These are phyloP conservation scores for Pitta sordida DNA, from an alignment of 2,113 vertebrate species.

Conservation along the genomic window DNA sequence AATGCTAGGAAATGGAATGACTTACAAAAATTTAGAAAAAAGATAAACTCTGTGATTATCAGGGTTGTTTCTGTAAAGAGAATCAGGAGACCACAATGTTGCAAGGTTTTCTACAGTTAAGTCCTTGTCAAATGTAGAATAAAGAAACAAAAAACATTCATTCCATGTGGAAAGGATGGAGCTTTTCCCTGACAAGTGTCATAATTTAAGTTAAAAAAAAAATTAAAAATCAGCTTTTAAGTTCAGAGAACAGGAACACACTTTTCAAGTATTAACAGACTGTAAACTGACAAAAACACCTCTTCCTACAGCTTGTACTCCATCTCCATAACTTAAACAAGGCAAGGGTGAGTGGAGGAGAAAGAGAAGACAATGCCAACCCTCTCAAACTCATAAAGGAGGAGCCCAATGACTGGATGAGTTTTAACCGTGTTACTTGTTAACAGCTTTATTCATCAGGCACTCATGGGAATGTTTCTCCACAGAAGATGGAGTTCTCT, in stretches of 20 bases:
- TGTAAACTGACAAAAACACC: neutral
- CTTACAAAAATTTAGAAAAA: neutral
- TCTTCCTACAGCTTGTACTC: neutral
- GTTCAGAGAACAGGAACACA: neutral
- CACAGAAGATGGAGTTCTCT: neutral
- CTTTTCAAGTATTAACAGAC: neutral
- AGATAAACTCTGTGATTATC: neutral
- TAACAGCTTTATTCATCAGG: neutral
- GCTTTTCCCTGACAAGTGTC: neutral
- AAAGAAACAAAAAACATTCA: neutral
- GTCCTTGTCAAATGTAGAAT: neutral
- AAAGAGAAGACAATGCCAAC: neutral
- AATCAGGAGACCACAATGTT: neutral
- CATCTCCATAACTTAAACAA: neutral
- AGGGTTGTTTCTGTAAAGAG: neutral
- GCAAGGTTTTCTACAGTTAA: neutral
- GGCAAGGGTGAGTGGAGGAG: neutral
- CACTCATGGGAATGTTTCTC: neutral
- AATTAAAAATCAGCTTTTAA: neutral
- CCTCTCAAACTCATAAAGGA: neutral
- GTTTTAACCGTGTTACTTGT: neutral
- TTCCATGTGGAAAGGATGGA: neutral
- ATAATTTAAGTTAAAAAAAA: neutral
- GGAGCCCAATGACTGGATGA: neutral
- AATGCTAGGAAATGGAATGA: neutral